phyloP scores from a whole-genome alignment of 2,888 invertebrate species.

The Pristionchus maxplancki region DNA sequence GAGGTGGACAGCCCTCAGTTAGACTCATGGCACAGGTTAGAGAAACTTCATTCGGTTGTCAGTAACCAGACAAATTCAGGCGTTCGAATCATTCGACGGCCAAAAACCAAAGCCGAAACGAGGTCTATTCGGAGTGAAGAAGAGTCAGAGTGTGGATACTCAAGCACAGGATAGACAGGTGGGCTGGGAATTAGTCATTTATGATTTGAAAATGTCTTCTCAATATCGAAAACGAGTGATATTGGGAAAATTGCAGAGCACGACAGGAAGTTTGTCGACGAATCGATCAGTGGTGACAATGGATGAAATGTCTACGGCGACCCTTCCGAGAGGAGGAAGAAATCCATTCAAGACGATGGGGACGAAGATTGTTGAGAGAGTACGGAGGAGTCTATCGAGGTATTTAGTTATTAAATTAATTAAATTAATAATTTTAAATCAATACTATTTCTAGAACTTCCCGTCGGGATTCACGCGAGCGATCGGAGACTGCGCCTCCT shows the following conservation, averaged over 20 bases:
- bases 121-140: conserved; percentile 75
- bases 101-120: conserved; percentile 33
- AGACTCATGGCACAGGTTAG: conserved; percentile 58
- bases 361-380: conserved; percentile 63
- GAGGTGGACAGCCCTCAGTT: conserved; percentile 75
- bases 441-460: conserved; percentile 11
- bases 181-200: background rate
- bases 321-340: conserved; percentile 65
- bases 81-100: conserved; percentile 73
- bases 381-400: conserved; percentile 60
- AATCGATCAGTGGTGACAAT: conserved; percentile 45
- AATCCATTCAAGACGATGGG: conserved; percentile 72
- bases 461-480: conserved; percentile 29
- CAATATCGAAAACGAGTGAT: no score
- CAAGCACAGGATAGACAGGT: conserved; percentile 50
- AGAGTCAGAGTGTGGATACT: conserved; percentile 75
- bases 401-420: background rate
- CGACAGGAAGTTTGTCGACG: conserved; percentile 43
- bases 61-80: conserved; percentile 53
- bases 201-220: background rate
- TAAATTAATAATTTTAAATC: background rate
- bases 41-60: no score
- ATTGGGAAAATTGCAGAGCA: conserved; percentile 49
- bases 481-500: conserved; percentile 48
- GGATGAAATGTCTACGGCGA: conserved; percentile 54